Percentiles rank a stretch among this genome's conserved stretches.
These are phyloP conservation scores for Mesorhabditis sp. DNA, from an alignment of 2,888 invertebrate species.

Conservation along the genomic window DNA sequence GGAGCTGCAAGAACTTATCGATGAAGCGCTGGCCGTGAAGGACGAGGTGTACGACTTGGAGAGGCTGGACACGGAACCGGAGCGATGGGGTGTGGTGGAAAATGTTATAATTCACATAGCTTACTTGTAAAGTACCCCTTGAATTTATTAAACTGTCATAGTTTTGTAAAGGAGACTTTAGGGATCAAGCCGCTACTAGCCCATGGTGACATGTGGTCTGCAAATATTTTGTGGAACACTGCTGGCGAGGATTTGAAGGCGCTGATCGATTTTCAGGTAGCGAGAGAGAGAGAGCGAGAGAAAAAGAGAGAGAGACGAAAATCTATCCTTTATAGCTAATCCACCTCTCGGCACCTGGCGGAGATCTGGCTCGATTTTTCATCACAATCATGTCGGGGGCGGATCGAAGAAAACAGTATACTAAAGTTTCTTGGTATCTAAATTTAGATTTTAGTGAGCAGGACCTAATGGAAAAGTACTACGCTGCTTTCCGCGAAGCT, in stretches of 20 bases:
- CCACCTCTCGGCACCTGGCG: background rate
- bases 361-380: background rate
- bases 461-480: background rate
- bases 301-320: too few species aligned
- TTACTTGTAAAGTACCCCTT: background rate
- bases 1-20: background rate
- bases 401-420: background rate
- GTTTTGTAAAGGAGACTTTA: background rate
- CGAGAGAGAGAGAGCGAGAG: too few species aligned
- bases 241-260: background rate
- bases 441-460: background rate
- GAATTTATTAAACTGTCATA: too few species aligned
- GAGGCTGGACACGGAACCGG: background rate
- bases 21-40: background rate
- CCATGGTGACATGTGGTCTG: background rate
- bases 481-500: background rate
- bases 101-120: background rate
- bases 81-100: background rate
- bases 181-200: background rate
- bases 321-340: background rate
- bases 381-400: background rate
- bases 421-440: background rate
- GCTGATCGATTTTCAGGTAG: background rate
- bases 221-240: background rate
- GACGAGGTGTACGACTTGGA: background rate